Conservation (phyloP, 2,113 vertebrate species). For the Saimiri boliviensis region DNA sequence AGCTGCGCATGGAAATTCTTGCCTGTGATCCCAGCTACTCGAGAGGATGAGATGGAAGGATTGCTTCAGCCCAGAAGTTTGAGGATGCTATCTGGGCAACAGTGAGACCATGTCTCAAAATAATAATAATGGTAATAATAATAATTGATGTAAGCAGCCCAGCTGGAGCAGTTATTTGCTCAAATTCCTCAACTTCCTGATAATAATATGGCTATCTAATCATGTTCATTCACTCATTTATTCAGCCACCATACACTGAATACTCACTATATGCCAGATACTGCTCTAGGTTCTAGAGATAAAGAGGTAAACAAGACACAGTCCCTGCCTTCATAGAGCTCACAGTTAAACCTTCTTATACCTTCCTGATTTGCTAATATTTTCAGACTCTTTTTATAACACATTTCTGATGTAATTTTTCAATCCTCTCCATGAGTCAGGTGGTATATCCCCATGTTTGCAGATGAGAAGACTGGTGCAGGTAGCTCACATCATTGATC, state of each 20-base stretch:
- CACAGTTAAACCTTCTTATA: too few species aligned
- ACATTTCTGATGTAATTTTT: background rate
- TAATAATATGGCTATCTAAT: background rate
- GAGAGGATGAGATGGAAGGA: too few species aligned
- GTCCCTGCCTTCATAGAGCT: background rate
- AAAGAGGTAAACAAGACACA: background rate
- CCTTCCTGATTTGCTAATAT: background rate
- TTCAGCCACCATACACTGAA: background rate
- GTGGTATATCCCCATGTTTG: background rate
- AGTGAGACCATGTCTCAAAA: too few species aligned
- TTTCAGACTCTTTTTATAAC: background rate
- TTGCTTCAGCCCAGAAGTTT: too few species aligned
- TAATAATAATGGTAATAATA: background rate
- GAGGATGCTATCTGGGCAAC: too few species aligned
- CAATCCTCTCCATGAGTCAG: background rate
- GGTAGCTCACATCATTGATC: background rate
- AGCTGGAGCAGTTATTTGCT: background rate
- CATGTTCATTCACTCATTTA: background rate
- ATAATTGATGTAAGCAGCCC: background rate
- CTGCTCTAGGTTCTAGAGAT: background rate
- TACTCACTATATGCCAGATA: background rate
- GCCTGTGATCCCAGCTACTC: too few species aligned
- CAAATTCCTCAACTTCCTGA: background rate
- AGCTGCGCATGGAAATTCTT: too few species aligned
- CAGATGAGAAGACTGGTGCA: background rate